Percentiles rank a stretch among this genome's conserved stretches.
phyloP scores from a whole-genome alignment of 2,113 vertebrate genomes.

The Brachyhypopomus occidentalis region DNA sequence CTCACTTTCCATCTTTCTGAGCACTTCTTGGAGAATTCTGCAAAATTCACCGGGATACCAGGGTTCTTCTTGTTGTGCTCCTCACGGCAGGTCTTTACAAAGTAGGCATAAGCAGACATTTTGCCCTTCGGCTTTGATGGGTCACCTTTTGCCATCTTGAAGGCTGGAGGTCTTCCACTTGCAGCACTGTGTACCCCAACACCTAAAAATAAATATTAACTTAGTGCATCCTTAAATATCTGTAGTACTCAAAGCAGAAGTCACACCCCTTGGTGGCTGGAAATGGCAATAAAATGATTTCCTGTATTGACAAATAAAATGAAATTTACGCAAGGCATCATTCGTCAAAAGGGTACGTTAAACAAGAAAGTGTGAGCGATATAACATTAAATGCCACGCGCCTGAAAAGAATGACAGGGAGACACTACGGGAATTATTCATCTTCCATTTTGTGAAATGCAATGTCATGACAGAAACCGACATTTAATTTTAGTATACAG shows the following conservation, averaged over 20 bases:
- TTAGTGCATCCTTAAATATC: background rate
- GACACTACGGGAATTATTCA: constrained; percentile 69
- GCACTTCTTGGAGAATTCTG: constrained; percentile 88
- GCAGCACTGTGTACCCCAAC: background rate
- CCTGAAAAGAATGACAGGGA: no score
- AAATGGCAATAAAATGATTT: no score
- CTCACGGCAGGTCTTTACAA: constrained; percentile 87
- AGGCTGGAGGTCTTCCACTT: background rate
- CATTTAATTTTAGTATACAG: constrained; percentile 64
- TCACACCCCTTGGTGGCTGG: no score
- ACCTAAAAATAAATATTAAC: constrained; percentile 13
- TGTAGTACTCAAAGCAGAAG: no score
- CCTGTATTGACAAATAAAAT: no score
- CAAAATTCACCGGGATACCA: constrained; percentile 84
- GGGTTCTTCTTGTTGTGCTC: constrained; percentile 90
- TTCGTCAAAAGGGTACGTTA: no score
- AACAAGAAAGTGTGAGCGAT: no score
- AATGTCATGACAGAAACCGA: constrained; percentile 79
- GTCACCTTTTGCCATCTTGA: constrained; percentile 86
- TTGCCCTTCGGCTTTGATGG: constrained; percentile 89
- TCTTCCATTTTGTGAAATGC: constrained; percentile 80
- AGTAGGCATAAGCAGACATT: constrained; percentile 89
- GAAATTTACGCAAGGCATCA: no score
- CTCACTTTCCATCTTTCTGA: constrained; percentile 82
- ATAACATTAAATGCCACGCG: no score